Conservation (phyloP, 2,113 vertebrate species). For the Redunca redunca region DNA sequence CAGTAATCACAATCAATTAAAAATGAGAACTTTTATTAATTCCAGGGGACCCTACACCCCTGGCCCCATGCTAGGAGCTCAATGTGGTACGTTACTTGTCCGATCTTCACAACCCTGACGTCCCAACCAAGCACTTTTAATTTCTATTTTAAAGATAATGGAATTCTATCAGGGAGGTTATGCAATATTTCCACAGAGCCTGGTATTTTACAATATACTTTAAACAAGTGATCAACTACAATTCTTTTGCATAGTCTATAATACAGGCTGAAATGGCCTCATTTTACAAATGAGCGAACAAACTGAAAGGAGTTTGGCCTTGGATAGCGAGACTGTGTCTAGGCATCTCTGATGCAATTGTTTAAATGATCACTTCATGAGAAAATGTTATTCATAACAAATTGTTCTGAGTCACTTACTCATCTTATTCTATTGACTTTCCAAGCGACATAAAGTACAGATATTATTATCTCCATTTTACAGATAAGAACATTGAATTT, state of each 20-base stretch:
- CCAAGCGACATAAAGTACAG: neutral
- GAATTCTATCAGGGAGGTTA: neutral
- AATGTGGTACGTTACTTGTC: neutral
- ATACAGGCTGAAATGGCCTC: neutral
- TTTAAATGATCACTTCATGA: neutral
- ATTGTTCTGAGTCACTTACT: neutral
- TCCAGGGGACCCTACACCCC: neutral
- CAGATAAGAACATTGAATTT: neutral
- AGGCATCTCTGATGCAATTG: neutral
- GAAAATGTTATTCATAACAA: neutral
- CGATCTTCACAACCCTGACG: rapidly evolving
- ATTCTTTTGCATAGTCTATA: neutral
- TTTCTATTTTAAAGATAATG: neutral
- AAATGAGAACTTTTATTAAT: neutral
- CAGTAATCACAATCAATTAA: neutral
- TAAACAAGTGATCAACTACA: neutral
- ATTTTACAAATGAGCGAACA: neutral
- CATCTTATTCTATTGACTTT: neutral
- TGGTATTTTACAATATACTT: neutral
- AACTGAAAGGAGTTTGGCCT: neutral
- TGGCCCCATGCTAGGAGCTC: rapidly evolving
- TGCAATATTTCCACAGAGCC: neutral
- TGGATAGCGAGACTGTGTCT: neutral
- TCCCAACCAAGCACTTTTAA: neutral
- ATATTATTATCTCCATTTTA: neutral